These are phyloP conservation scores for Saccostrea glomerata DNA, from an alignment of 1,140 invertebrate genomes.

Conservation along the genomic window DNA sequence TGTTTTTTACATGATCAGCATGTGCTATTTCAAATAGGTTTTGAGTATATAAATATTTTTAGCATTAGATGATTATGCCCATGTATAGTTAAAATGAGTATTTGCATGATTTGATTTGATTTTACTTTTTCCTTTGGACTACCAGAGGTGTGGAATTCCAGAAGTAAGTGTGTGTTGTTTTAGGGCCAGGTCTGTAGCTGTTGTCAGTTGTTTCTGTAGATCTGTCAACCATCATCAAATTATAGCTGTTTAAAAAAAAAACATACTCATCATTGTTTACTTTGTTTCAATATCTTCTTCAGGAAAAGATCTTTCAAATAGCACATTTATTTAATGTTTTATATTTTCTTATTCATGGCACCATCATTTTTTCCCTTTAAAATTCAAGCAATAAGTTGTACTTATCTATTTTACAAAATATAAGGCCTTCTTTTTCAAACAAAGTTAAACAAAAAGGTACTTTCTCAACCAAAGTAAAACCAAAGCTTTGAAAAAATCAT, in stretches of 20 bases:
- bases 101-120: constrained; percentile 7
- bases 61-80: neutral
- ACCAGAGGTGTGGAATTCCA: constrained; percentile 3
- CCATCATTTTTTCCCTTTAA: too few relatives aligned
- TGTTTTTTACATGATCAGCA: too few relatives aligned
- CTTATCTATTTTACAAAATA: too few relatives aligned
- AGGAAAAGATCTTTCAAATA: neutral
- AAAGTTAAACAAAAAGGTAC: too few relatives aligned
- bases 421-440: too few relatives aligned
- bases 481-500: neutral
- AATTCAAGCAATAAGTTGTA: too few relatives aligned
- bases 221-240: neutral
- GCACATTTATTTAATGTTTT: too few relatives aligned
- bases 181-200: constrained; percentile 17
- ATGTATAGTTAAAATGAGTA: neutral
- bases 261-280: too few relatives aligned
- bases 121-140: constrained; percentile 14
- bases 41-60: too few relatives aligned
- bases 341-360: too few relatives aligned
- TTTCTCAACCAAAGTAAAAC: too few relatives aligned
- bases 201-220: neutral
- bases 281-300: neutral
- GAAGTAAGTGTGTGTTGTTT: constrained; percentile 31
- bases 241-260: neutral
- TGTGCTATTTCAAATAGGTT: too few relatives aligned